phyloP scores from a whole-genome alignment of 30 jellyfish, hydroid and myxozoan genomes.

The Hydractinia echinata region DNA sequence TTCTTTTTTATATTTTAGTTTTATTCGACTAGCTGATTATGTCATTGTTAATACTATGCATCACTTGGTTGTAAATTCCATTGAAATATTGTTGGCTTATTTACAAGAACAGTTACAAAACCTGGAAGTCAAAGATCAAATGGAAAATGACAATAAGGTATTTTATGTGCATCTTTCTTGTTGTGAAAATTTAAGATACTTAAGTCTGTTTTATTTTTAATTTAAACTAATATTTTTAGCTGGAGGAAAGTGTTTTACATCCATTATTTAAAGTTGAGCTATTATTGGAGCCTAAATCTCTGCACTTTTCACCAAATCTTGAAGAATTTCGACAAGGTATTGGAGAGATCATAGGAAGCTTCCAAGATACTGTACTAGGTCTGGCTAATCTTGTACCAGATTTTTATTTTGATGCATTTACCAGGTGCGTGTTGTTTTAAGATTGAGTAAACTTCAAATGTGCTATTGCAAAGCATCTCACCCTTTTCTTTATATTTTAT shows the following conservation, averaged over 20 bases:
- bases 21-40: slow-evolving; percentile 88
- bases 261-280: slow-evolving; percentile 80
- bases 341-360: slow-evolving; percentile 64
- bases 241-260: slow-evolving; percentile 63
- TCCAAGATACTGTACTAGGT: slow-evolving; percentile 86
- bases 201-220: neutral
- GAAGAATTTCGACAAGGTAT: slow-evolving; percentile 75
- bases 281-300: slow-evolving; percentile 62
- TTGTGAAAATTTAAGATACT: neutral
- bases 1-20: slow-evolving; percentile 38
- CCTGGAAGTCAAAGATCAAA: neutral
- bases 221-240: neutral
- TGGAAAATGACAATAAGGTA: neutral
- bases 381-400: slow-evolving; percentile 83
- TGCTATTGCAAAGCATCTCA: no score
- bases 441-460: neutral
- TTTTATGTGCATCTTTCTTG: neutral
- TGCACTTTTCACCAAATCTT: slow-evolving; percentile 58
- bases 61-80: slow-evolving; percentile 76
- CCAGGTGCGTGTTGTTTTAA: slow-evolving; percentile 50
- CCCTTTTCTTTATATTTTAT: neutral
- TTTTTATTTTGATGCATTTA: slow-evolving; percentile 85
- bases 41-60: slow-evolving; percentile 92
- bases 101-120: slow-evolving; percentile 77
- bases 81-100: slow-evolving; percentile 60